Conservation (phyloP, 2,113 vertebrate genomes). For the Leuciscus idus region DNA sequence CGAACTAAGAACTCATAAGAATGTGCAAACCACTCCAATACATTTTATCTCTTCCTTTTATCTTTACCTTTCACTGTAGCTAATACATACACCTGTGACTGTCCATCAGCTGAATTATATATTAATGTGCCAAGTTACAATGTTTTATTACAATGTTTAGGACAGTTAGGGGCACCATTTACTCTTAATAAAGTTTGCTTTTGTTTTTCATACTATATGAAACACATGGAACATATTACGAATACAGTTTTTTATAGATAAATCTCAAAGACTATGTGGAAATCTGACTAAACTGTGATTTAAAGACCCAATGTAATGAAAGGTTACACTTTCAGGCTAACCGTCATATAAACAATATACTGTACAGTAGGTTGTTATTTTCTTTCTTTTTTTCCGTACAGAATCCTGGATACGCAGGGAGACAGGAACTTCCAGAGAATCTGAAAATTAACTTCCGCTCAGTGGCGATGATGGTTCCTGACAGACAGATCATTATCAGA, state of each 20-base stretch:
- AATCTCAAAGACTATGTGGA: not conserved
- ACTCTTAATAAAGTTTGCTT: not conserved
- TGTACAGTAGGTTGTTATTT: not conserved
- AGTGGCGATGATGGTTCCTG: conserved; percentile 98
- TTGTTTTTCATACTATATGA: not conserved
- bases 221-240: not conserved
- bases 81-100: not conserved
- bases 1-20: not conserved
- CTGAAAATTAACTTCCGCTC: conserved; percentile 96
- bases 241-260: not conserved
- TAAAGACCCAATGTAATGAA: not conserved
- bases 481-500: conserved; percentile 95
- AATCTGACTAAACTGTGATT: not conserved
- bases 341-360: not conserved
- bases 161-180: not conserved
- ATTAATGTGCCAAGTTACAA: not conserved
- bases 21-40: too few species aligned
- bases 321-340: not conserved
- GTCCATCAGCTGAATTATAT: not conserved
- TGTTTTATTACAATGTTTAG: not conserved
- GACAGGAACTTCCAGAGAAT: conserved; percentile 96
- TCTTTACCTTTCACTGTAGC: not conserved
- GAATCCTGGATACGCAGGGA: conserved; percentile 97
- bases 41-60: too few species aligned
- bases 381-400: conserved; percentile 59